Percentiles rank a stretch among this genome's conserved stretches.
Evolutionary conservation across 2,113 vertebrate genomes (phyloP).

Genomic region (Myiopsitta monachus): DNA sequence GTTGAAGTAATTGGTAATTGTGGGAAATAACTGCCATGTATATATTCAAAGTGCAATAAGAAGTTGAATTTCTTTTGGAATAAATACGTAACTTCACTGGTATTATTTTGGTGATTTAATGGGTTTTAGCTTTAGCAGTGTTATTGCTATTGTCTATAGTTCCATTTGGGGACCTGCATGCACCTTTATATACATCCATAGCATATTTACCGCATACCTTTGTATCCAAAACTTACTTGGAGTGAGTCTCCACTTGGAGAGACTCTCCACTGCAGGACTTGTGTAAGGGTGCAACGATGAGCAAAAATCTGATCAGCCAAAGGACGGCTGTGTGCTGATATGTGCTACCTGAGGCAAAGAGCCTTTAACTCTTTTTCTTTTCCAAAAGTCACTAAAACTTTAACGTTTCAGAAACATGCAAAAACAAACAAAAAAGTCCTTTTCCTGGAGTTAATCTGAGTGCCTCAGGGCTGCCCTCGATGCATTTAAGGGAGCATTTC

Average conservation of each 20-base stretch:
- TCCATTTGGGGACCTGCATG: accelerated
- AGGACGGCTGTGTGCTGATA: accelerated
- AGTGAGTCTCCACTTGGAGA: too few relatives aligned
- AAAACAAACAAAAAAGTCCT: neutral
- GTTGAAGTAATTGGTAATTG: neutral
- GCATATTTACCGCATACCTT: accelerated
- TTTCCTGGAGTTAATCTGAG: accelerated
- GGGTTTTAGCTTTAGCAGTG: neutral
- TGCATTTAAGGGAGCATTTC: accelerated
- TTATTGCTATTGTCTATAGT: accelerated
- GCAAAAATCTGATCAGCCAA: neutral
- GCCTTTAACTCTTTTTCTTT: too few relatives aligned
- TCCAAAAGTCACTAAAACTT: accelerated
- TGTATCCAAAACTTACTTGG: accelerated
- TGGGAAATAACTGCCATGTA: neutral
- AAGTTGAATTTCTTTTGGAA: neutral
- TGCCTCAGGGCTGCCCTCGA: accelerated
- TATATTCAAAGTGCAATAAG: slow-evolving; percentile 63
- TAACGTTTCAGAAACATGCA: neutral
- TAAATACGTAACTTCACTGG: neutral
- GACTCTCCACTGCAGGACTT: accelerated
- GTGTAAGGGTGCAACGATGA: neutral
- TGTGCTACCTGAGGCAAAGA: accelerated
- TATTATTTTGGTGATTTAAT: neutral
- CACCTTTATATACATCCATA: accelerated